Evolutionary conservation across 2,888 invertebrate genomes (phyloP), one percentile per base, ranked within the genome.

Genomic region (Synergus itoensis): DNA sequence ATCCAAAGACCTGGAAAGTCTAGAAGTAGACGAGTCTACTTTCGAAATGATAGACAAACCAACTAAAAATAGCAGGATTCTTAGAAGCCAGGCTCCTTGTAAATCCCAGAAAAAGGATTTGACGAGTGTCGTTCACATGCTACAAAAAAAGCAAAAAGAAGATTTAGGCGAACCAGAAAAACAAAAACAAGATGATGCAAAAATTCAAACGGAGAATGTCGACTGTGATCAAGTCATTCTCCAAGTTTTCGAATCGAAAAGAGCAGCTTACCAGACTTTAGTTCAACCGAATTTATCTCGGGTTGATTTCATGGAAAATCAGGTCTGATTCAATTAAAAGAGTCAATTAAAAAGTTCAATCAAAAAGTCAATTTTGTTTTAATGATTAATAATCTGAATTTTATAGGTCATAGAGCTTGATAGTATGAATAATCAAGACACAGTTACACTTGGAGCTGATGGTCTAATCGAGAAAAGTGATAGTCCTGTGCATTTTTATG

Each of bases 181-280:
- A 53, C 53, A n/a, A n/a, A 53, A 53, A 8, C 16, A n/a, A 0
- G 16, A 36, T 36, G 36, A 36, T 36, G 36, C 21, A 21, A 45
- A 41, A 48, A 14, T 36, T 48, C 41, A 75, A 16, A 53, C 11
- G 4, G 18, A 21, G n/a, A 18, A 67, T 69, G n/a, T 76, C 28
- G 81, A 84, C 60, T 80, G 79, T 2, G 84, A 84, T 62, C 83
- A 82, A 73, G 78, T 88, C 7, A 77, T 83, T 43, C 89, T 95
- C 62, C 94, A 95, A 86, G 91, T 92, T 79, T 94, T 96, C 82
- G 94, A 94, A 11, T 94, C 93, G 57, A 95, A 94, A 85, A 92
- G 93, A 93, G 96, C 95, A 41, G 94, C 95, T 0, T 96, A 95
- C 90, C 96, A 96, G 92, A 95, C 94, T 80, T 87, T 95, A 87